Evolutionary conservation across 1,140 invertebrate genomes (phyloP).

Genomic region (Trichogramma pretiosum): DNA sequence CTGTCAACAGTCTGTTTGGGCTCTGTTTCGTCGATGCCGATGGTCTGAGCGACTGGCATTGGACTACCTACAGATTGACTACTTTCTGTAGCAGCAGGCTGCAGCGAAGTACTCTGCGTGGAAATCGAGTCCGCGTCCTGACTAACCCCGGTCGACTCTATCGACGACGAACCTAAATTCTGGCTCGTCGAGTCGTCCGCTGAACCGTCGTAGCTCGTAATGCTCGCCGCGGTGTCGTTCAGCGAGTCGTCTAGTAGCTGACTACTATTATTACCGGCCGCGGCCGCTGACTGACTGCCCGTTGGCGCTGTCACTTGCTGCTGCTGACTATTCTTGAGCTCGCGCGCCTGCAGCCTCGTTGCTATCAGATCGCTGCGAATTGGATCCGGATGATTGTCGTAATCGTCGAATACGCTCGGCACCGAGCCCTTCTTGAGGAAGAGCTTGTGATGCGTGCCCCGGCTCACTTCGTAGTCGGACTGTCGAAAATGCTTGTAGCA

Average conservation of each 20-base stretch:
- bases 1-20: not conserved
- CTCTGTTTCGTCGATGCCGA: not conserved
- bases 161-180: not conserved
- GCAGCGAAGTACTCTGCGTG: not conserved
- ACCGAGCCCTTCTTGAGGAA: conserved; percentile 47
- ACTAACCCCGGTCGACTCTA: not conserved
- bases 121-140: not conserved
- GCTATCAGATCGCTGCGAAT: not conserved
- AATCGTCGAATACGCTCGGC: conserved; percentile 42
- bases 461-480: conserved; percentile 53
- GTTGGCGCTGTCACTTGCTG: not conserved
- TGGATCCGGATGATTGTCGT: conserved; percentile 34
- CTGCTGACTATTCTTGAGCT: not conserved
- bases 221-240: not conserved
- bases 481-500: conserved; percentile 56
- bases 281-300: not conserved
- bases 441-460: conserved; percentile 52
- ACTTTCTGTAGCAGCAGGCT: not conserved
- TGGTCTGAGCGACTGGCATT: too few relatives aligned
- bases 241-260: too few relatives aligned
- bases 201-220: not conserved
- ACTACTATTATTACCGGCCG: not conserved
- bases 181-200: conserved; percentile 5
- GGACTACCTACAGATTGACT: too few relatives aligned
- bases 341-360: not conserved